Evolutionary conservation across 30 jellyfish, hydroid and myxozoan species (phyloP), one percentile per base, ranked within the genome.

Genomic region (Pseudorhiza aurosa): DNA sequence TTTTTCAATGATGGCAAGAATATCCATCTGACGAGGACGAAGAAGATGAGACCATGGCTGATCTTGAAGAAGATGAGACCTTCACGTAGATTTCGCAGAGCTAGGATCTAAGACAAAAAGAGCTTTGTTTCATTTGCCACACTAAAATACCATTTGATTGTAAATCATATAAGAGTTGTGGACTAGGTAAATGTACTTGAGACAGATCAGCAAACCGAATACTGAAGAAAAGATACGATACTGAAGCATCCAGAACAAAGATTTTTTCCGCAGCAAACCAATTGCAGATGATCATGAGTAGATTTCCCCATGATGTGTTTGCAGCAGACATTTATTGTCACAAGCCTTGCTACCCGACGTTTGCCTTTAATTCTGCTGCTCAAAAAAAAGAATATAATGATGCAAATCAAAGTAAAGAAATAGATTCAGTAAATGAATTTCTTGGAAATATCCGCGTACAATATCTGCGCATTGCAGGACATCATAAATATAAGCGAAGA

Each of bases 181-280:
- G 86, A 45, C 75, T 72, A n/a, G 86, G 86, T 2, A 22, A 75
- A 29, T 72, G 86, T 33, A 72, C 86, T 25, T 75, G 50, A 33
- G 86, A 26, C 5, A 72, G 77, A 72, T 30, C 86, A 2, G 86
- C 86, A 11, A 29, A 72, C 31, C 11, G 60, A 49, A 6, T 72
- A 18, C 58, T 72, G 17, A 19, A 27, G 60, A 31, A 72, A 72
- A 36, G 86, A 72, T 45, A 77, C 47, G 30, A 46, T 17, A 46
- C 32, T 72, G 58, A 72, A 72, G 78, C 10, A 14, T 30, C 58
- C 58, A 4, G 86, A 72, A 6, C 78, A 49, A 9, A 25, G 78
- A 26, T 49, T 10, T 49, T 55, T 6, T 26, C 24, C 60, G 86
- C 86, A 4, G 86, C 86, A 2, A 47, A 55, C 40, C 57, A 72